Evolutionary conservation across 2,797 vertebrate genomes (phyloP).

Genomic region (Hippopotamyrus pictus): DNA sequence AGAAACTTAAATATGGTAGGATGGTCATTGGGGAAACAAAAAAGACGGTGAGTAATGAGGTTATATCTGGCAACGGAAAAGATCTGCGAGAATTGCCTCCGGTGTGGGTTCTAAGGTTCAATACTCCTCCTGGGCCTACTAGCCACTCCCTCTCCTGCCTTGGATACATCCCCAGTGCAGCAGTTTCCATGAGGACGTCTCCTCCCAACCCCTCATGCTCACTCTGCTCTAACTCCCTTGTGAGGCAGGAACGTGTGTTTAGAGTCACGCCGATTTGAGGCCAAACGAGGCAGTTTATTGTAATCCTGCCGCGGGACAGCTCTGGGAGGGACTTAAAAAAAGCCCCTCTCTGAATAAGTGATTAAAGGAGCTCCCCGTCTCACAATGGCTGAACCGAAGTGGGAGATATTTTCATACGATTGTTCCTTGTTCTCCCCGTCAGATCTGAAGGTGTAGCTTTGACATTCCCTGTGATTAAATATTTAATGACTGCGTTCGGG

Average conservation of each 20-base stretch:
- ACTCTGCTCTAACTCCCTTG: background rate
- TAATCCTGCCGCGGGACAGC: background rate
- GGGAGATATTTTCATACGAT: background rate
- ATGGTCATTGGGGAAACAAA: background rate
- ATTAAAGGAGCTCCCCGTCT: background rate
- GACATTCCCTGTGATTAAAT: slow-evolving; percentile 15
- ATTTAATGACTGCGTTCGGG: background rate
- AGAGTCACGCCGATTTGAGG: background rate
- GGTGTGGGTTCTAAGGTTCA: background rate
- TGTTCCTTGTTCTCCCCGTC: slow-evolving; percentile 3
- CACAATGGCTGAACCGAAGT: background rate
- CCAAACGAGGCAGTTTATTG: background rate
- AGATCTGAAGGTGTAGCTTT: background rate
- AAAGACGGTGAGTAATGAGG: background rate
- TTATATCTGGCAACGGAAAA: background rate
- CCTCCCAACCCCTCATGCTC: background rate
- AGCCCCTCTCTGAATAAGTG: background rate
- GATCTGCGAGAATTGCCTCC: background rate
- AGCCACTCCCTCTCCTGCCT: background rate
- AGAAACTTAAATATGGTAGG: background rate
- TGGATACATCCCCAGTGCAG: no score
- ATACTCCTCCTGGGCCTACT: background rate
- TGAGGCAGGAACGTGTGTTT: background rate
- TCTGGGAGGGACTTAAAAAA: background rate
- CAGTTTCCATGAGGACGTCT: background rate